These are phyloP conservation scores for Perognathus longimembris DNA, from an alignment of 2,113 vertebrate species.

Conservation along the genomic window DNA sequence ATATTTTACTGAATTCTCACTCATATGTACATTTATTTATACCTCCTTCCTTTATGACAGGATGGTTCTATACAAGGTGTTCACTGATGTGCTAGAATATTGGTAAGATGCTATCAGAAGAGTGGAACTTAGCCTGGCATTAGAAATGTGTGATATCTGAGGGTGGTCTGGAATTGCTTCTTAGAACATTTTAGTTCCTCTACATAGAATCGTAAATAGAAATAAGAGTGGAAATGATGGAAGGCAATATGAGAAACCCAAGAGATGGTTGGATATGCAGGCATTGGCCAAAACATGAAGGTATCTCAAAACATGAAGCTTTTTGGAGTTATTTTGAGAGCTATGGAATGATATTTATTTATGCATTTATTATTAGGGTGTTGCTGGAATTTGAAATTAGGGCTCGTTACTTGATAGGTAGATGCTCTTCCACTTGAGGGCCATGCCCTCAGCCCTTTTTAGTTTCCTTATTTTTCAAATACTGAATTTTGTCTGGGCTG, in stretches of 20 bases:
- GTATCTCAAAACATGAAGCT: neutral
- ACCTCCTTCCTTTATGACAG: neutral
- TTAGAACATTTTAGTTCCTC: neutral
- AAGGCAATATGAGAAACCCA: neutral
- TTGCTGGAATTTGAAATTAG: no score
- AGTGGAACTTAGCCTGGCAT: neutral
- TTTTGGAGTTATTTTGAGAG: neutral
- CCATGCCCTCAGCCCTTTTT: no score
- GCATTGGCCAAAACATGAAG: neutral
- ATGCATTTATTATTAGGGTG: no score
- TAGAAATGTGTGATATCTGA: neutral
- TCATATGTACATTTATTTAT: neutral
- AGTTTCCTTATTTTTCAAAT: no score
- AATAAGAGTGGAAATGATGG: neutral
- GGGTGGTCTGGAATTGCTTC: neutral
- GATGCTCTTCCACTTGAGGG: no score
- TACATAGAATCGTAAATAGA: neutral
- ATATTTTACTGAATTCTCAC: constrained; percentile 41
- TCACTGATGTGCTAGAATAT: neutral
- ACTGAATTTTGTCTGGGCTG: no score
- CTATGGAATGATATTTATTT: neutral
- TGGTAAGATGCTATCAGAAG: neutral
- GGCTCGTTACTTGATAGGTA: no score
- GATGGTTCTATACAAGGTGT: neutral
- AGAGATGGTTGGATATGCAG: neutral